These are phyloP conservation scores for Platichthys flesus DNA, from an alignment of 2,113 vertebrate species.

Conservation along the genomic window DNA sequence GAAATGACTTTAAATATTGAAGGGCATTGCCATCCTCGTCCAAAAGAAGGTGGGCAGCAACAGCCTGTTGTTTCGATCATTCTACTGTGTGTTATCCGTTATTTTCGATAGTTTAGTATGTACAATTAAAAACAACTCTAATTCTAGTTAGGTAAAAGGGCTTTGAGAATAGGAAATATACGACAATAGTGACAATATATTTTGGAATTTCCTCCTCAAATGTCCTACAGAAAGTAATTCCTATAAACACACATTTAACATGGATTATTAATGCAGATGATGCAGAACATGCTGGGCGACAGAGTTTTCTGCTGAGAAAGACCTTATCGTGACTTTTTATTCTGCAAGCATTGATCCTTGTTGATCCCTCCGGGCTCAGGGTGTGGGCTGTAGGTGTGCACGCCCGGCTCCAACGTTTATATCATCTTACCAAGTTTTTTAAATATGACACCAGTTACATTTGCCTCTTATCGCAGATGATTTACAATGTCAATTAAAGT, in stretches of 20 bases:
- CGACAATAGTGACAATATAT: too few species aligned
- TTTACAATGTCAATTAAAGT: constrained; percentile 11
- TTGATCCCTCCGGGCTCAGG: constrained; percentile 27
- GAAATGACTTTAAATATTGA: constrained; percentile 26
- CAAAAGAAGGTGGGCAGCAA: background rate
- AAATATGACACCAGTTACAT: background rate
- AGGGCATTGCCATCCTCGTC: constrained; percentile 1
- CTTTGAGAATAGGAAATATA: too few species aligned
- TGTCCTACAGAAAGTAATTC: too few species aligned
- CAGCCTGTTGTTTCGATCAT: background rate
- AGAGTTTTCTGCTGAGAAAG: background rate
- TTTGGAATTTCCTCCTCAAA: too few species aligned
- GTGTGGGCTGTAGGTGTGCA: constrained; percentile 21
- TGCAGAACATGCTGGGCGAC: background rate
- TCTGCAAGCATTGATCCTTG: constrained; percentile 41
- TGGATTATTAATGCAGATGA: too few species aligned
- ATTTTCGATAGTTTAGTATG: background rate
- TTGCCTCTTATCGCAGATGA: constrained; percentile 14
- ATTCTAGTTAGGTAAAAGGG: too few species aligned
- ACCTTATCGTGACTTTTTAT: constrained; percentile 32
- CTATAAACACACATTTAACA: too few species aligned
- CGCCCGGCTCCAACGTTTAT: background rate
- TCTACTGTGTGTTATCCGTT: background rate
- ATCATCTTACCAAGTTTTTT: background rate
- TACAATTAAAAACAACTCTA: too few species aligned